A percentile compares a stretch with the other conserved stretches of the same genome.
phyloP scores from a whole-genome alignment of 2,797 vertebrate species.

The Botia kubotai region DNA sequence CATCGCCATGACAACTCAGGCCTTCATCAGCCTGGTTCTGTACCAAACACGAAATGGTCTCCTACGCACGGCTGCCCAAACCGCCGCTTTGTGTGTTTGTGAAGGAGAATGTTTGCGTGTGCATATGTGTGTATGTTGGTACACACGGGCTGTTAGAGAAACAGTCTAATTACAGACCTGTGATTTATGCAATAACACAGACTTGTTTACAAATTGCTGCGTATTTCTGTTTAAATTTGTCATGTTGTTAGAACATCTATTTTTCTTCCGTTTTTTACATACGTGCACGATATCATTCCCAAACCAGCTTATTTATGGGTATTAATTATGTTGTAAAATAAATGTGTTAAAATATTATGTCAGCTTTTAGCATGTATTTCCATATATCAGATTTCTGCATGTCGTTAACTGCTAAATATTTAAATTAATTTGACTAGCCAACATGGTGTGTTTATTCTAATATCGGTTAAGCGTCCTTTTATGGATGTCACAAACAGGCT shows the following conservation, averaged over 20 bases:
- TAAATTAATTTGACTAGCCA: constrained; percentile 9
- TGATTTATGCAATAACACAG: constrained; percentile 62
- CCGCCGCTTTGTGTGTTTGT: constrained; percentile 52
- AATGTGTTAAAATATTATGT: too few relatives aligned
- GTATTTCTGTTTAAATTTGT: constrained; percentile 50
- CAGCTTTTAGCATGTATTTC: too few relatives aligned
- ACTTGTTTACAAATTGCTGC: constrained; percentile 58
- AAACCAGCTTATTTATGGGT: neutral
- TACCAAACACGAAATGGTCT: constrained; percentile 82
- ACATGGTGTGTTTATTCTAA: constrained; percentile 10
- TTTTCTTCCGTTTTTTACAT: constrained; percentile 7
- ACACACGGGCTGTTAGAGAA: constrained; percentile 62
- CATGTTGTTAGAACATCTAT: constrained; percentile 41
- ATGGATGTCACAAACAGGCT: constrained; percentile 30
- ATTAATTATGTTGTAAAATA: neutral
- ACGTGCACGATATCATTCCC: constrained; percentile 6
- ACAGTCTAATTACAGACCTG: constrained; percentile 63
- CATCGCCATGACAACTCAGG: constrained; percentile 83
- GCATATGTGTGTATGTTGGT: constrained; percentile 49
- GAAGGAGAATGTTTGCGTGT: constrained; percentile 41
- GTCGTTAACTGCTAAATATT: neutral
- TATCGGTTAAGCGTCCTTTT: constrained; percentile 37
- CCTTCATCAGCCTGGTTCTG: constrained; percentile 77
- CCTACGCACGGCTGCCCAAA: constrained; percentile 74
- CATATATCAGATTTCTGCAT: neutral